Percentiles rank a stretch among this genome's conserved stretches.
Evolutionary conservation across 2,888 invertebrate genomes (phyloP).

Genomic region (Atrina japonica): DNA sequence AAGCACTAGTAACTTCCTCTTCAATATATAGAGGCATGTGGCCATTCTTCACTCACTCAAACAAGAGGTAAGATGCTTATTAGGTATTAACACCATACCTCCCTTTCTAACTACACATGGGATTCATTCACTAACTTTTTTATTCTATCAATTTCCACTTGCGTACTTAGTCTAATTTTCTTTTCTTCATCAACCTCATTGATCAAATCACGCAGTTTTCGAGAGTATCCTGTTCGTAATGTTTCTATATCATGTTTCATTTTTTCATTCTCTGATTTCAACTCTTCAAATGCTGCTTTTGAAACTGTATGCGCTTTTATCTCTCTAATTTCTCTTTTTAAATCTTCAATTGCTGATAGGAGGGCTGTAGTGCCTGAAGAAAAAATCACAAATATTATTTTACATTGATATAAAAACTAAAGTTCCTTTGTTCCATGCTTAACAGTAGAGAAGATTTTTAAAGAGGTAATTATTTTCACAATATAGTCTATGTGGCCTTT

Average conservation of each 20-base stretch:
- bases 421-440: too few relatives aligned
- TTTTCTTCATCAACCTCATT: conserved; percentile 80
- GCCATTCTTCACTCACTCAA: too few relatives aligned
- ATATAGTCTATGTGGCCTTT: too few relatives aligned
- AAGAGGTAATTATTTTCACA: too few relatives aligned
- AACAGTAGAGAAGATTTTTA: too few relatives aligned
- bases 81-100: too few relatives aligned
- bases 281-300: conserved; percentile 90
- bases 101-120: conserved; percentile 55
- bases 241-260: conserved; percentile 71
- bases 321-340: conserved; percentile 68
- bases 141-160: conserved; percentile 81
- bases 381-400: too few relatives aligned
- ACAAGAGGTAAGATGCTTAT: too few relatives aligned
- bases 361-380: conserved; percentile 45
- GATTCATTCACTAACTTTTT: conserved; percentile 75
- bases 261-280: conserved; percentile 82
- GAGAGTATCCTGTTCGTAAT: conserved; percentile 61
- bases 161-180: conserved; percentile 79
- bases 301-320: conserved; percentile 69
- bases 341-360: conserved; percentile 63
- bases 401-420: too few relatives aligned
- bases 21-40: too few relatives aligned
- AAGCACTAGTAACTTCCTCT: too few relatives aligned
- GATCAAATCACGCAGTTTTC: conserved; percentile 75